phyloP scores from a whole-genome alignment of 2,113 vertebrate species.

The Centropristis striata region DNA sequence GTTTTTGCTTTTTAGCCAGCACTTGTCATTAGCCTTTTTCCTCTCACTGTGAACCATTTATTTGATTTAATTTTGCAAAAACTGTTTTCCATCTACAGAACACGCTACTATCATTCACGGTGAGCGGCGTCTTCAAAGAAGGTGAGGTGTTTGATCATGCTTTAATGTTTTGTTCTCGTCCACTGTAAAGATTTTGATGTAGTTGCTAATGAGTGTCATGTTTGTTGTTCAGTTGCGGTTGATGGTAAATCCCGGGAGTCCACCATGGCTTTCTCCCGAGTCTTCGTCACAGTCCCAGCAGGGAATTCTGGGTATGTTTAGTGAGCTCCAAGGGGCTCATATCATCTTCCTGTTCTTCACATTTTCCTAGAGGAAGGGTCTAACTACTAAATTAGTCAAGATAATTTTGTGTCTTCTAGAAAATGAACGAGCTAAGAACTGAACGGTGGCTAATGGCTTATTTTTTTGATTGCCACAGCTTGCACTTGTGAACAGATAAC shows the following conservation, averaged over 20 bases:
- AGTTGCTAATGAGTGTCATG: not conserved
- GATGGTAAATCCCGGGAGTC: slow-evolving; percentile 88
- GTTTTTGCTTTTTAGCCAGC: not conserved
- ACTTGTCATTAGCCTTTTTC: not conserved
- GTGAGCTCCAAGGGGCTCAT: slow-evolving; percentile 11
- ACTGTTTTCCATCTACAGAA: slow-evolving; percentile 79
- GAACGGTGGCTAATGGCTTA: not conserved
- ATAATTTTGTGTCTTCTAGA: not conserved
- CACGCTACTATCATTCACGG: slow-evolving; percentile 90
- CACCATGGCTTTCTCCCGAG: slow-evolving; percentile 90
- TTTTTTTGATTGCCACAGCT: not conserved
- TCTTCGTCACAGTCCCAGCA: slow-evolving; percentile 91
- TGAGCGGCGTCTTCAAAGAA: slow-evolving; percentile 93
- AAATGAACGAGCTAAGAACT: not conserved
- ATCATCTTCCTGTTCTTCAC: not conserved
- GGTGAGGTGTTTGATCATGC: slow-evolving; percentile 72
- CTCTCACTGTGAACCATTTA: not conserved
- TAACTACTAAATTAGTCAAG: not conserved
- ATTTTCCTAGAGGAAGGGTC: not conserved
- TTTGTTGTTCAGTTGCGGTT: slow-evolving; percentile 79
- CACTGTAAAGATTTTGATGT: not conserved
- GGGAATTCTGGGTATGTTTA: slow-evolving; percentile 88
- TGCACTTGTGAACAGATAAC: no score
- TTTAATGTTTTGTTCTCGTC: not conserved
- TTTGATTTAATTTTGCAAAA: not conserved